Percentiles rank a stretch among this genome's conserved stretches.
These are phyloP conservation scores for Bradysia coprophila DNA, from an alignment of 1,140 invertebrate genomes.

Conservation along the genomic window DNA sequence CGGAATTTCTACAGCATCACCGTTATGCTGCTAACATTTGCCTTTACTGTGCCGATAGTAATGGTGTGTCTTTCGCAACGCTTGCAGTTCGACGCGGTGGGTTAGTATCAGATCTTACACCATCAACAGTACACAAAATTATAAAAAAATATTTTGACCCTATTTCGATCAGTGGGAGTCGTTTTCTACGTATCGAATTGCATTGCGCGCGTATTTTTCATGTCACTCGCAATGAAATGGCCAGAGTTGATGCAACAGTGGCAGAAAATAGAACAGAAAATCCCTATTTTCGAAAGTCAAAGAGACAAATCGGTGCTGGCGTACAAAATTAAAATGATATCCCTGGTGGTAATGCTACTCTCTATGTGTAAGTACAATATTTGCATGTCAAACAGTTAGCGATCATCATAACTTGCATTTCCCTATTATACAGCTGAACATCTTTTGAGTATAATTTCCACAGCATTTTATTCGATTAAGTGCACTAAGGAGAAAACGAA, in stretches of 20 bases:
- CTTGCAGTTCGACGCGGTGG: no score
- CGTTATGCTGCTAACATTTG: constrained; percentile 10
- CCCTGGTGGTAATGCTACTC: constrained; percentile 16
- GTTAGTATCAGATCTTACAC: no score
- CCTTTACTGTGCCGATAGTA: no score
- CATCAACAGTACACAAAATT: no score
- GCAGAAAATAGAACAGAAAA: constrained; percentile 13
- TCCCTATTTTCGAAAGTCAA: constrained; percentile 15
- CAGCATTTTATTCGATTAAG: constrained; percentile 11
- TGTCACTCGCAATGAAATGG: constrained; percentile 16
- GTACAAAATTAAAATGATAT: constrained; percentile 13
- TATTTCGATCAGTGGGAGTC: constrained; percentile 7
- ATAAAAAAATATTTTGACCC: constrained; percentile 10
- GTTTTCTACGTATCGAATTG: constrained; percentile 8
- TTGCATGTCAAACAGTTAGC: no score
- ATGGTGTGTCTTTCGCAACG: no score
- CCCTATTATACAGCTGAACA: constrained; percentile 25
- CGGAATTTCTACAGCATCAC: constrained; percentile 10
- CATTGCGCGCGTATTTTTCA: constrained; percentile 9
- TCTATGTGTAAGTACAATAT: constrained; percentile 4
- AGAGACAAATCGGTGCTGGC: constrained; percentile 13
- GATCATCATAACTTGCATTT: neutral
- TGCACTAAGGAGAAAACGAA: constrained; percentile 11
- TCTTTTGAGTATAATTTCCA: constrained; percentile 17
- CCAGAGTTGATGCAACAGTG: constrained; percentile 17